Evolutionary conservation across 1,140 invertebrate species (phyloP), one percentile per base, ranked within the genome.

Genomic region (Trachelipus rathkii): DNA sequence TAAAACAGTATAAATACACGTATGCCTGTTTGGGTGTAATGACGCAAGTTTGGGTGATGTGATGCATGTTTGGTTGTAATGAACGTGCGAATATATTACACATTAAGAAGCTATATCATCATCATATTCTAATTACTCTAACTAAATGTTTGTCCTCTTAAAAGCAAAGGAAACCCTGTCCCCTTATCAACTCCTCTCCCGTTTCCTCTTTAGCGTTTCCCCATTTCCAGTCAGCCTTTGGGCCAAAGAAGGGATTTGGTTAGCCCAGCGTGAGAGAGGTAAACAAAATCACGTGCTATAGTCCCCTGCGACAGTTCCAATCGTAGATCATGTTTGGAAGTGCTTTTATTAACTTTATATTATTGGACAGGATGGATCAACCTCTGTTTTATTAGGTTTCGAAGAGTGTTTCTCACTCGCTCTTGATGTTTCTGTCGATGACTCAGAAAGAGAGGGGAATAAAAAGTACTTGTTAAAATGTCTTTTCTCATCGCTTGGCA

Each of bases 271-370:
- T 60, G 50, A 60, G 50, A 60, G 50, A 60, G 19, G 50, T 60
- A 60, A 60, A 60, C 50, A 60, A 60, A 60, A 19, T 60, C 50
- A 60, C 50, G 50, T 60, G 50, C 11, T 19, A 60, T 15, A 19
- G 50, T 13, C 50, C 50, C 11, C 8, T 19, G 19, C 19, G 50
- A 60, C 50, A 60, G 50, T 60, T 60, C 11, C 50, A 15, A 60
- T 60, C 50, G 50, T 13, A 60, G 50, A 60, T 60, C 50, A 60
- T 60, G 50, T 60, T 60, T 60, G 50, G 50, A 60, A 60, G 50
- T 4, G 50, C 50, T 60, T 60, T 60, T 60, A 60, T 60, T 60
- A 60, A 60, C 50, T 60, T 19, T 13, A 60, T 60, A 60, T 60
- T 60, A 60, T 60, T 60, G 19, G 50, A 60, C 11, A 60, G 50